Evolutionary conservation across 1,140 invertebrate species (phyloP), one percentile per base, ranked within the genome.

Genomic region (Pachyrhynchus sulphureomaculatus): DNA sequence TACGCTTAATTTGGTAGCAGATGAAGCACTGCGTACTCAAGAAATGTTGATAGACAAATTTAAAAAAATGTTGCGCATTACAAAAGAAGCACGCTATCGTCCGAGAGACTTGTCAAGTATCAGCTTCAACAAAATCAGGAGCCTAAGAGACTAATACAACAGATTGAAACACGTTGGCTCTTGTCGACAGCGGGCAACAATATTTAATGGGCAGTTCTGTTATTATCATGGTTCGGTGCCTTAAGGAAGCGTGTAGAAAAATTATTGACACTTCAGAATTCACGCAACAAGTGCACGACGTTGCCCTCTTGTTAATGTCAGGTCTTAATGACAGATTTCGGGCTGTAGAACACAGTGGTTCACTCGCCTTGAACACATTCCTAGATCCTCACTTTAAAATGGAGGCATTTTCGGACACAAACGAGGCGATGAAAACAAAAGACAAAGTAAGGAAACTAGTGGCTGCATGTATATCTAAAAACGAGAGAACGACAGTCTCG

Each of bases 1-100:
- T 44, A 66, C 37, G 0, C 17, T 71, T 4, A 72, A 72, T 65
- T 65, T 71, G 34, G 33, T 71, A 18, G 64, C 68, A 0, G 33
- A 66, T n/a, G 34, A 69, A 18, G 67, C 59, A n/a, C 51, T 70
- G 4, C 24, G 33, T 21, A 2, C 23, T 23, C 6, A 64, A 8
- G 13, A 21, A 23, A 9, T 29, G 5, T 21, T 53, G 5, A 57
- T 67, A 34, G 18, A 53, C 26, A 57, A 66, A 55, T 44, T 69
- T 1, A 60, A 59, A 41, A 12, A 12, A 66, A 66, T 26, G 64
- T 69, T 9, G 34, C 32, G 17, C 52, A 13, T 53, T 59, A 36
- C 8, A 67, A 51, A 56, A 47, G 39, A 47, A 67, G 64, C 34
- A 45, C 42, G 8, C n/a, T n/a, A n/a, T n/a, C n/a, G n/a, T n/a